Evolutionary conservation across 2,113 vertebrate species (phyloP).

Genomic region (Falco punctatus): DNA sequence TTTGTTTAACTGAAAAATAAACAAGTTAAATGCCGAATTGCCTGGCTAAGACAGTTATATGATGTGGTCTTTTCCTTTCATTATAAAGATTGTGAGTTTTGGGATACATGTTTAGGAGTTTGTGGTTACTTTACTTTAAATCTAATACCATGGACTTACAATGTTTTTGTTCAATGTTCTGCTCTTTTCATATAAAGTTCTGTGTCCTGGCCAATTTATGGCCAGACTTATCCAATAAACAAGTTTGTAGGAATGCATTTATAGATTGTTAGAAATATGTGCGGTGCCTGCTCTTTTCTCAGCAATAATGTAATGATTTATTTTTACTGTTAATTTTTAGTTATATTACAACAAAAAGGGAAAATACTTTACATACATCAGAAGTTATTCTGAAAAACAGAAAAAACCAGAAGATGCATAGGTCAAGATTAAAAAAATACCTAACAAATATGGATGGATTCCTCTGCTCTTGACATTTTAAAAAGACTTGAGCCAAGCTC

Average conservation of each 20-base stretch:
- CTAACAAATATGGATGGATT: background rate
- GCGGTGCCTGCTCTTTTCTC: slow-evolving; percentile 45
- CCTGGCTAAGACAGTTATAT: slow-evolving; percentile 62
- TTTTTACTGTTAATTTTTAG: slow-evolving; percentile 27
- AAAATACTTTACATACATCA: background rate
- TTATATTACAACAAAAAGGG: background rate
- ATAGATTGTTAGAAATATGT: slow-evolving; percentile 65
- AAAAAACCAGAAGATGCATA: background rate
- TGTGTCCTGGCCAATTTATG: slow-evolving; percentile 60
- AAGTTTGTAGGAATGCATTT: slow-evolving; percentile 65
- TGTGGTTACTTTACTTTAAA: slow-evolving; percentile 54
- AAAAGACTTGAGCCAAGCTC: background rate
- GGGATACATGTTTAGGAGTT: slow-evolving; percentile 53
- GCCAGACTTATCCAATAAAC: slow-evolving; percentile 63
- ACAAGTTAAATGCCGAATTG: slow-evolving; percentile 54
- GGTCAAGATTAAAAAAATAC: background rate
- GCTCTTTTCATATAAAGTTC: slow-evolving; percentile 58
- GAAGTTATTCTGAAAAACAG: background rate
- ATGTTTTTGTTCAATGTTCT: slow-evolving; percentile 45
- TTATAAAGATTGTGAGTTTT: slow-evolving; percentile 56
- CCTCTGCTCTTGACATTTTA: background rate
- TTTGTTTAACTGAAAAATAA: slow-evolving; percentile 72
- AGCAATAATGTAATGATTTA: slow-evolving; percentile 21
- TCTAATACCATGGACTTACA: slow-evolving; percentile 40
- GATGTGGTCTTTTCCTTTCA: slow-evolving; percentile 58